Evolutionary conservation across 2,888 invertebrate species (phyloP).

Genomic region (Agriopis marginaria): DNA sequence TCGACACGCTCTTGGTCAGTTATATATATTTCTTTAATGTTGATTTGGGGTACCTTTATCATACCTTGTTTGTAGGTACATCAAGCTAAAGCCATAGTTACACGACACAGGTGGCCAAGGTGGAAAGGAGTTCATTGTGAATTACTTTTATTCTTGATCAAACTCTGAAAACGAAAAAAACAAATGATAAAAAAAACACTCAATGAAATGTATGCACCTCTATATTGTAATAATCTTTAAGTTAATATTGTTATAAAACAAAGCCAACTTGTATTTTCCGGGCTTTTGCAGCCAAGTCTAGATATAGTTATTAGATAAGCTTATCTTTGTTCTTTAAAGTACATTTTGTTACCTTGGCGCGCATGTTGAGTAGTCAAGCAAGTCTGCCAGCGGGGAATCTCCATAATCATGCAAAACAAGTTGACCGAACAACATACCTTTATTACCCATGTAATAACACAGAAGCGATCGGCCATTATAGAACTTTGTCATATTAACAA

Average conservation of each 20-base stretch:
- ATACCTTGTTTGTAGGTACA: too few species aligned
- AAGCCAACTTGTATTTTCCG: slow-evolving; percentile 8
- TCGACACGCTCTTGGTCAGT: too few species aligned
- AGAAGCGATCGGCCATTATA: background rate
- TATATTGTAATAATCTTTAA: too few species aligned
- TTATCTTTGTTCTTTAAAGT: slow-evolving; percentile 18
- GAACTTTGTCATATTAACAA: background rate
- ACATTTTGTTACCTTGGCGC: slow-evolving; percentile 32
- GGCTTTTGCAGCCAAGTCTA: slow-evolving; percentile 10
- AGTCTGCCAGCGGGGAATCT: slow-evolving; percentile 55
- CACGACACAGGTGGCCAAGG: too few species aligned
- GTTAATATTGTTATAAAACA: background rate
- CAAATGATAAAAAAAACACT: too few species aligned
- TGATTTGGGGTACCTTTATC: too few species aligned
- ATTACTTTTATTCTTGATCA: too few species aligned
- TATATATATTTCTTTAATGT: too few species aligned
- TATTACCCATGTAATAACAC: background rate
- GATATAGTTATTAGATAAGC: background rate
- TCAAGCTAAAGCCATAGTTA: too few species aligned
- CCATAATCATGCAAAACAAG: slow-evolving; percentile 50
- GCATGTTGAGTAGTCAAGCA: slow-evolving; percentile 33
- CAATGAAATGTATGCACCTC: too few species aligned
- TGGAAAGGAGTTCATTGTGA: too few species aligned
- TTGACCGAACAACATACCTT: slow-evolving; percentile 19
- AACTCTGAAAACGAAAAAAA: too few species aligned